Base-by-base conservation (phyloP, 2,888 invertebrate genomes). In the Standfussiana lucernea region DNA sequence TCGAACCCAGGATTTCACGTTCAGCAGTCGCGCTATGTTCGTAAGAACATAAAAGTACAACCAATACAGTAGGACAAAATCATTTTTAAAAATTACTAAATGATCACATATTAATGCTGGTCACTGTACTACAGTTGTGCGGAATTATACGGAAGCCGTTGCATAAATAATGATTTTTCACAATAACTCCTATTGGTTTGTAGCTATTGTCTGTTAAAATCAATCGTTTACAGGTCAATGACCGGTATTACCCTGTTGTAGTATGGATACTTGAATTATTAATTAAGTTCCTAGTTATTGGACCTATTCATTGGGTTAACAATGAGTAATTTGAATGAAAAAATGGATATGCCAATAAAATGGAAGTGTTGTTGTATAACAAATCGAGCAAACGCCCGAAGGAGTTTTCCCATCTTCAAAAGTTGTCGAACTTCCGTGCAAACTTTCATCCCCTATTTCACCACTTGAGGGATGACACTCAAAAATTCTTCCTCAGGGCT, bases 131-230 rank as follows among this genome's bases (percentile, higher is more conserved):
- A 15, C 8, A 40, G n/a, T 37, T 32, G 13, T 62, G 28, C 56
- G 59, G 18, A n/a, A n/a, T n/a, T 7, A 32, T 35, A 66, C 40
- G 32, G 28, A 65, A 42, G 24, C 28, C 15, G n/a, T 13, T 80
- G 78, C 56, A 73, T 79, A 21, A 24, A 4, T 73, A 37, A 79
- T 72, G 47, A 21, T 37, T 65, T 45, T 78, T 35, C 24, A 35
- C 5, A 35, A 28, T 50, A 62, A 37, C 18, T 10, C 10, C 35
- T 61, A 47, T 21, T n/a, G n/a, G 28, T 79, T 68, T 61, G 24
- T 47, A 35, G 72, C n/a, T 72, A 79, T 47, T 28, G 56, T 65
- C n/a, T n/a, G n/a, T 50, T 61, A 50, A 50, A 35, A 64, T 71
- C 47, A 40, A 72, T 72, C 45, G 47, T 18, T 47, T 21, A 11